phyloP scores from a whole-genome alignment of 1,140 invertebrate species.

The Andrena cerasifolii region DNA sequence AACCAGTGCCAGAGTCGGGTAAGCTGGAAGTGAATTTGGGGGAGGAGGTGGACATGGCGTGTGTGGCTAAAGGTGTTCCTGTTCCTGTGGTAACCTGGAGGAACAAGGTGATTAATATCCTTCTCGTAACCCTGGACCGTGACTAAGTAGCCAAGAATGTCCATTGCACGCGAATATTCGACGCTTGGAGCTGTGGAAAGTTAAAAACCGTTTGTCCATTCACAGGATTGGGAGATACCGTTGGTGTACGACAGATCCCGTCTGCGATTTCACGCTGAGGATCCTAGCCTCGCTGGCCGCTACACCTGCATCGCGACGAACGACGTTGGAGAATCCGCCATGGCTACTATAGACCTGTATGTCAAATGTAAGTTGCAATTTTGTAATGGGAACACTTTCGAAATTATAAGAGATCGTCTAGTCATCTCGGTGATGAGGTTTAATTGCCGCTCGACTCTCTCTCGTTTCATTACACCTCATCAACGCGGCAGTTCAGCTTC shows the following conservation, averaged over 20 bases:
- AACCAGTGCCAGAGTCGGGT: constrained; percentile 86
- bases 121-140: no score
- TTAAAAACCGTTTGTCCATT: constrained; percentile 18
- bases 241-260: constrained; percentile 85
- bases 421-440: no score
- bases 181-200: not conserved
- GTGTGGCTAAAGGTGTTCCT: constrained; percentile 86
- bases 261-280: constrained; percentile 86
- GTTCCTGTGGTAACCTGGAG: constrained; percentile 87
- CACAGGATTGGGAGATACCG: constrained; percentile 85
- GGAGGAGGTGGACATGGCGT: constrained; percentile 87
- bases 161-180: not conserved
- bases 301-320: constrained; percentile 89
- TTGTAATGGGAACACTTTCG: no score
- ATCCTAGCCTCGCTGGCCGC: constrained; percentile 85
- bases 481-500: no score
- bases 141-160: no score
- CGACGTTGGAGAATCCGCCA: constrained; percentile 87
- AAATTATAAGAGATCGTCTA: no score
- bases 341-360: constrained; percentile 84
- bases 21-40: constrained; percentile 87
- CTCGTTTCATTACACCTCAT: no score
- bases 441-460: no score
- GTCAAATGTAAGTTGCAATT: constrained; percentile 83
- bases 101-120: constrained; percentile 83